Conservation (phyloP, 2,888 invertebrate species). For the Incurvaria masculella region DNA sequence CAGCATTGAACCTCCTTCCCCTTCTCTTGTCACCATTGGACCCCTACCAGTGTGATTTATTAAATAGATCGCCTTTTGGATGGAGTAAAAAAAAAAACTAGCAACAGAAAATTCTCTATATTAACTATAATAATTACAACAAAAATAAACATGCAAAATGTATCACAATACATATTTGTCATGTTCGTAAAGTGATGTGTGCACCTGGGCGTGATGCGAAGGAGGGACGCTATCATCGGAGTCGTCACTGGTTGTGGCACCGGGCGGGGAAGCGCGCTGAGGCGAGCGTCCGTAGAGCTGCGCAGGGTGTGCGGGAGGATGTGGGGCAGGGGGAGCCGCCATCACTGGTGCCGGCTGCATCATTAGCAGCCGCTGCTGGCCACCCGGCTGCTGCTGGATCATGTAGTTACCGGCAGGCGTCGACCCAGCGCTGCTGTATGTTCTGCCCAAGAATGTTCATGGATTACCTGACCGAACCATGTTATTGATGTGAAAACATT, state of each 20-base stretch:
- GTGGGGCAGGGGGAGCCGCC: constrained; percentile 37
- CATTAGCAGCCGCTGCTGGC: constrained; percentile 52
- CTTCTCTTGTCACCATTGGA: too few species aligned
- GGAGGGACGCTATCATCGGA: constrained; percentile 75
- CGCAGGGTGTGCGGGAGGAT: constrained; percentile 25
- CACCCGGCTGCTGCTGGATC: constrained; percentile 58
- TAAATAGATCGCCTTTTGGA: too few species aligned
- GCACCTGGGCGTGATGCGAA: constrained; percentile 61
- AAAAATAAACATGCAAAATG: too few species aligned
- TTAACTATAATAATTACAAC: too few species aligned
- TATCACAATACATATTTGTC: too few species aligned
- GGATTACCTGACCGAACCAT: too few species aligned
- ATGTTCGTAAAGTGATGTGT: constrained; percentile 3
- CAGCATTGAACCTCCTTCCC: too few species aligned
- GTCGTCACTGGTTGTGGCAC: constrained; percentile 77
- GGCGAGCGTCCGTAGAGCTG: constrained; percentile 53
- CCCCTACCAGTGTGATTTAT: too few species aligned
- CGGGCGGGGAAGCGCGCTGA: constrained; percentile 63
- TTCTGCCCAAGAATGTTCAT: too few species aligned
- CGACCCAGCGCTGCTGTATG: constrained; percentile 33
- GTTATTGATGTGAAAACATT: too few species aligned
- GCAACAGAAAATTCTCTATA: too few species aligned
- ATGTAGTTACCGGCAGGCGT: constrained; percentile 60
- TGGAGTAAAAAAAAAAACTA: too few species aligned
- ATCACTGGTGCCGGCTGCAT: constrained; percentile 50